Conservation (phyloP, 1,140 invertebrate genomes). For the Cecropterus lyciades region DNA sequence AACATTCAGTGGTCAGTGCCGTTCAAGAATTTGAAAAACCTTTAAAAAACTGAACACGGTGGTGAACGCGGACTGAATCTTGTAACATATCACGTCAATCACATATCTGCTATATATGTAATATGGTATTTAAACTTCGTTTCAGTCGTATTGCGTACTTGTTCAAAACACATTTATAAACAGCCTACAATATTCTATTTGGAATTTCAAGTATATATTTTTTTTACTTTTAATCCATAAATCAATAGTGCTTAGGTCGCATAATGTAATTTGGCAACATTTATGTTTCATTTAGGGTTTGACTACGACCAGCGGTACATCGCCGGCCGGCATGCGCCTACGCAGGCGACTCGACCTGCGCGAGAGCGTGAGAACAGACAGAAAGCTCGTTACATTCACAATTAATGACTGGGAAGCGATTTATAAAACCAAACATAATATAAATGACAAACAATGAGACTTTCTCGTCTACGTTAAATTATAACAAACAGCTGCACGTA, state of each 20-base stretch:
- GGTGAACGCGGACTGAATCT: too few species aligned
- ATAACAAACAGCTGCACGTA: neutral
- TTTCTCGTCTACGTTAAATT: neutral
- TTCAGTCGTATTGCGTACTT: too few species aligned
- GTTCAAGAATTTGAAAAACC: too few species aligned
- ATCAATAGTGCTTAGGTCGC: too few species aligned
- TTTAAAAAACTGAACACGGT: too few species aligned
- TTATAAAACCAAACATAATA: slow-evolving; percentile 12
- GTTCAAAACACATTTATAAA: too few species aligned
- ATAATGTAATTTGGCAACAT: neutral
- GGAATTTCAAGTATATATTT: neutral
- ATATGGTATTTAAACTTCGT: too few species aligned
- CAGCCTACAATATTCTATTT: neutral
- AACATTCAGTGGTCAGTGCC: too few species aligned
- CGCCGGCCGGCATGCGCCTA: neutral
- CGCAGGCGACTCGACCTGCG: neutral
- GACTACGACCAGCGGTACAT: neutral
- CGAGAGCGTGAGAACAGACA: slow-evolving; percentile 15
- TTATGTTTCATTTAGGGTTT: neutral
- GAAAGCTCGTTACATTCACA: slow-evolving; percentile 19
- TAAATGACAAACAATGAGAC: slow-evolving; percentile 4
- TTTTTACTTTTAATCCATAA: neutral
- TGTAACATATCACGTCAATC: too few species aligned
- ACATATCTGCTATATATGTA: too few species aligned
- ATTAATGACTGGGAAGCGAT: slow-evolving; percentile 26